Evolutionary conservation across 1,140 invertebrate genomes (phyloP).

Genomic region (Philopotamus ludificatus): DNA sequence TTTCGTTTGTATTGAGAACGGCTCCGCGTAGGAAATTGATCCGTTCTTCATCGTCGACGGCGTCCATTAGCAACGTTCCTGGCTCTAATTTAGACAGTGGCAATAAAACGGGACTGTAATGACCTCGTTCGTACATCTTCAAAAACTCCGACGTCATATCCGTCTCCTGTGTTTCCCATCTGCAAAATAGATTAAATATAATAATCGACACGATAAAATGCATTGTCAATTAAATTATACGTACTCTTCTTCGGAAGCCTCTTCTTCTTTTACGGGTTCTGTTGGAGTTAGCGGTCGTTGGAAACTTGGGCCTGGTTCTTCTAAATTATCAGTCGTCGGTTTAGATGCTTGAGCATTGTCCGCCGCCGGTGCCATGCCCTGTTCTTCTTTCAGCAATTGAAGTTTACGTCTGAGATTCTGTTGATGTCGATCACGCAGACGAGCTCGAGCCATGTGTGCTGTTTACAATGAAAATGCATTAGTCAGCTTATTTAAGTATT

Average conservation of each 20-base stretch:
- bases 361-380: constrained; percentile 62
- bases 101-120: constrained; percentile 82
- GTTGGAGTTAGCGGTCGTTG: constrained; percentile 9
- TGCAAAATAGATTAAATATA: constrained; percentile 6
- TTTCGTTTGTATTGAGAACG: constrained; percentile 37
- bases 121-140: constrained; percentile 73
- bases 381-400: constrained; percentile 85
- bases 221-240: background rate
- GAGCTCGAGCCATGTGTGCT: constrained; percentile 92
- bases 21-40: constrained; percentile 71
- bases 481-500: background rate
- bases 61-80: constrained; percentile 75
- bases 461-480: constrained; percentile 35
- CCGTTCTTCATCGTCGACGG: constrained; percentile 76
- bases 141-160: constrained; percentile 63
- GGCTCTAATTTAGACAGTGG: constrained; percentile 72
- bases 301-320: constrained; percentile 1
- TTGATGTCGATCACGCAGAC: constrained; percentile 90
- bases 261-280: constrained; percentile 5
- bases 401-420: constrained; percentile 88
- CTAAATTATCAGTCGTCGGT: background rate
- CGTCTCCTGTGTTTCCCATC: constrained; percentile 51
- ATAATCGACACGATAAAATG: background rate
- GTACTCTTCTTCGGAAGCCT: constrained; percentile 19
- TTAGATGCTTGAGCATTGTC: constrained; percentile 42